Evolutionary conservation across 2,797 vertebrate genomes (phyloP), one percentile per base, ranked within the genome.

Genomic region (Pangasius krempfi): DNA sequence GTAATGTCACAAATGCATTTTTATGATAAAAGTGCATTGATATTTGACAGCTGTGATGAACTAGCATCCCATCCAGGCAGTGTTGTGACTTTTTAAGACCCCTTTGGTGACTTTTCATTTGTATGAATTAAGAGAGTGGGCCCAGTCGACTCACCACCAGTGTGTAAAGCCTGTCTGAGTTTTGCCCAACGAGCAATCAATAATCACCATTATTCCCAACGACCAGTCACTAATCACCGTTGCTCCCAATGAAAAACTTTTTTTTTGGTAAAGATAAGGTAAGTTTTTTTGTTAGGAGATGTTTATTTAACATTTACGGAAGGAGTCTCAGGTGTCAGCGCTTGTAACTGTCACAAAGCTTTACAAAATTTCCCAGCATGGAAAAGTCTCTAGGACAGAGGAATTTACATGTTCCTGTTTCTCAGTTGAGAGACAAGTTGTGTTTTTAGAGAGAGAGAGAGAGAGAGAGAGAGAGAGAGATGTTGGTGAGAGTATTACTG

Each of bases 1-100:
- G 2, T n/a, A 22, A 27, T 33, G 56, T 37, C 37, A 25, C 9
- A 25, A 37, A 22, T 37, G 18, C 8, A 10, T 80, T 33, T 56
- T 56, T 58, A 80, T 81, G 33, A 60, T 47, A 44, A 66, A 83
- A 66, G 25, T 66, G 58, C 80, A 62, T 13, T 60, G 56, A 80
- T 80, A 6, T 62, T 60, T 82, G 33, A 62, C 56, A 82, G 9
- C 1, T 56, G 52, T 56, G 9, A 79, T 79, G n/a, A 79, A 54
- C 13, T 18, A 4, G 16, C 76, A 79, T 78, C 2, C 3, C 18
- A 22, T 82, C 20, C 7, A 58, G 20, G 30, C 22, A 81, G 56
- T 25, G 20, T 14, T 37, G 20, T 60, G 22, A 22, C 78, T 54
- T 33, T 37, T 80, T 33, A 20, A 58, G 4, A 25, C n/a, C 3